Evolutionary conservation across 2,888 invertebrate genomes (phyloP), one percentile per base, ranked within the genome.

Genomic region (Pycnomerus fuliginosus): DNA sequence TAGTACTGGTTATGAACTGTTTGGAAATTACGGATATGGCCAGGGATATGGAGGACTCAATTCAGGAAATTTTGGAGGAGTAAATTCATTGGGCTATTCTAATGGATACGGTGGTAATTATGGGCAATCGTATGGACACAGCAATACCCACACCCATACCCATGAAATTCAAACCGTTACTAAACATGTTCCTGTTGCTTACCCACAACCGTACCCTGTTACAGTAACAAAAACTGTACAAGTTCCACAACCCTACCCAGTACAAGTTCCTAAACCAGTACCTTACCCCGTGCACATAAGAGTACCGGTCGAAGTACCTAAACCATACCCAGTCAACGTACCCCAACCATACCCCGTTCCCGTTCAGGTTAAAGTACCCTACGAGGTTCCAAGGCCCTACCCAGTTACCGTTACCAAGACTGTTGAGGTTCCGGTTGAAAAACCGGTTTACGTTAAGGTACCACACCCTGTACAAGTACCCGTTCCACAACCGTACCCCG

Each of bases 311-410:
- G 48, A 50, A 27, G 61, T 67, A 1, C 40, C 46, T 2, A 55
- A 59, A 31, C 68, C 65, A 11, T 56, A 65, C 38, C 62, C 61
- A 28, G 64, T 66, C 11, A 43, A 48, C 10, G 59, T 64, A 14
- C 46, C 58, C 12, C 56, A 60, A 16, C 61, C 34, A 45, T 35
- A 45, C 16, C 30, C 44, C 36, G 47, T 56, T 24, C 47, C 44
- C n/a, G 5, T 8, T 15, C 20, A 34, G 32, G 46, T 44, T 15
- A 51, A 42, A 28, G 51, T 56, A 43, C 59, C 64, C 27, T 53
- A 61, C 8, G 62, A 61, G 44, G 58, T 66, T 27, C 65, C 66
- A 11, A 62, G 55, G 52, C 65, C 68, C 4, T 65, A 66, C 50
- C 60, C 60, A 24, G 64, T 64, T 5, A 54, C 55, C 24, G 53